Evolutionary conservation across 2,113 vertebrate genomes (phyloP).

Genomic region (Anolis carolinensis): DNA sequence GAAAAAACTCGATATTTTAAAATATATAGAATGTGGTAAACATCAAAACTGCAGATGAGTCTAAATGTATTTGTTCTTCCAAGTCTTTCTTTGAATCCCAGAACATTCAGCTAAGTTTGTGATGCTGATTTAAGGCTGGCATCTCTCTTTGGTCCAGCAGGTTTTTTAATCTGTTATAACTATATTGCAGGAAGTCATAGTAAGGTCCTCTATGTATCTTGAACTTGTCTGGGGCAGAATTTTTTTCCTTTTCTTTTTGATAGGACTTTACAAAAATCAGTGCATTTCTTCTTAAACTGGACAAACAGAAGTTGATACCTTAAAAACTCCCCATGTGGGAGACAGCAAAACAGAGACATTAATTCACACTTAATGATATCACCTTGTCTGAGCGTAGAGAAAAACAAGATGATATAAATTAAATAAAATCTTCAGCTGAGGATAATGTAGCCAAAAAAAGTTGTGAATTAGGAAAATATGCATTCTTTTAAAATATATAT

Average conservation of each 20-base stretch:
- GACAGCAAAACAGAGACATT: neutral
- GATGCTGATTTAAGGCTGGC: neutral
- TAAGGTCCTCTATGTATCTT: neutral
- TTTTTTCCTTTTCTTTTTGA: neutral
- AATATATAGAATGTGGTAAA: neutral
- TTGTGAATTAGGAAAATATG: constrained; percentile 75
- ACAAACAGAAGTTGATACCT: neutral
- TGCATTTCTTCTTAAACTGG: neutral
- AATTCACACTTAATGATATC: neutral
- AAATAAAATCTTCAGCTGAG: constrained; percentile 53
- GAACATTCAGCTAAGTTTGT: neutral
- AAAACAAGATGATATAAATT: neutral
- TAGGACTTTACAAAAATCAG: neutral
- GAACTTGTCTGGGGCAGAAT: neutral
- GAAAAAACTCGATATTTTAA: neutral
- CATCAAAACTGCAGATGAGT: neutral
- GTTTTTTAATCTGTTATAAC: neutral
- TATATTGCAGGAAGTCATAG: neutral
- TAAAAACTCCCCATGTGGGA: neutral
- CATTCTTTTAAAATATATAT: constrained; percentile 32
- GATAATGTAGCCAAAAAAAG: constrained; percentile 55
- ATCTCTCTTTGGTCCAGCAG: neutral
- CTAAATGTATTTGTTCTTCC: neutral
- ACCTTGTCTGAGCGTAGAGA: neutral
- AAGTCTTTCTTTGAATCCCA: neutral